A percentile compares a stretch with the other conserved stretches of the same genome.
Conservation (phyloP, 23 tunicate species). For the Trididemnum miniatum region DNA sequence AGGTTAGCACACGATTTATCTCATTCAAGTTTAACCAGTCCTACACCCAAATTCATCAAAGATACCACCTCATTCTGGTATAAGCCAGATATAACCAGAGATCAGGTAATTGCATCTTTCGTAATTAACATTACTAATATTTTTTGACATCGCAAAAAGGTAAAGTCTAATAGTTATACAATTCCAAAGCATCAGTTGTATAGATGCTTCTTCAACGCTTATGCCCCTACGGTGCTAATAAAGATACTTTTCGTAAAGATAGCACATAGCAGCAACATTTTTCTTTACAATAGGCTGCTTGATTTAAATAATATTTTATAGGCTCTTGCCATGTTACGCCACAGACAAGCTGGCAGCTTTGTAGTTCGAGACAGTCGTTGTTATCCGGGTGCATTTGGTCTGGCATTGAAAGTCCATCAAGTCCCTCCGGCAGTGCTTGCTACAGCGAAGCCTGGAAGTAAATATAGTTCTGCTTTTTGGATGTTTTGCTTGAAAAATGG, state of each 20-base stretch:
- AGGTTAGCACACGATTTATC: constrained; percentile 56
- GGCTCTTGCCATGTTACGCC: constrained; percentile 83
- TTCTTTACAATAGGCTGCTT: too few species aligned
- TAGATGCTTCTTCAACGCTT: too few species aligned
- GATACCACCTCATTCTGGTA: constrained; percentile 93
- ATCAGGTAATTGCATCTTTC: constrained; percentile 48
- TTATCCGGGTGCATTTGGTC: constrained; percentile 92
- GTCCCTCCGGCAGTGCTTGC: constrained; percentile 72
- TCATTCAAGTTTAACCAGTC: constrained; percentile 35
- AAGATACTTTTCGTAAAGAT: too few species aligned
- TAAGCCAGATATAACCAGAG: constrained; percentile 79
- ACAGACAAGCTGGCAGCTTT: constrained; percentile 70
- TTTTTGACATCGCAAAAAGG: too few species aligned
- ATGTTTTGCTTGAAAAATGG: too few species aligned
- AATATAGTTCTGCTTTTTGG: constrained; percentile 4
- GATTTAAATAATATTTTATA: background rate
- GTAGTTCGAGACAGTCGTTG: constrained; percentile 88
- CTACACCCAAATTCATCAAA: constrained; percentile 73
- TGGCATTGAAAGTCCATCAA: constrained; percentile 81
- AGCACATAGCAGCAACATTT: too few species aligned
- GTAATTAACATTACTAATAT: too few species aligned
- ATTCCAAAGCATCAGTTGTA: too few species aligned
- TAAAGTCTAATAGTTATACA: too few species aligned
- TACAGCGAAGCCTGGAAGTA: constrained; percentile 88
- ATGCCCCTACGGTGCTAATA: too few species aligned